phyloP scores from a whole-genome alignment of 2,113 vertebrate genomes.

The Lamprologus speciosus region DNA sequence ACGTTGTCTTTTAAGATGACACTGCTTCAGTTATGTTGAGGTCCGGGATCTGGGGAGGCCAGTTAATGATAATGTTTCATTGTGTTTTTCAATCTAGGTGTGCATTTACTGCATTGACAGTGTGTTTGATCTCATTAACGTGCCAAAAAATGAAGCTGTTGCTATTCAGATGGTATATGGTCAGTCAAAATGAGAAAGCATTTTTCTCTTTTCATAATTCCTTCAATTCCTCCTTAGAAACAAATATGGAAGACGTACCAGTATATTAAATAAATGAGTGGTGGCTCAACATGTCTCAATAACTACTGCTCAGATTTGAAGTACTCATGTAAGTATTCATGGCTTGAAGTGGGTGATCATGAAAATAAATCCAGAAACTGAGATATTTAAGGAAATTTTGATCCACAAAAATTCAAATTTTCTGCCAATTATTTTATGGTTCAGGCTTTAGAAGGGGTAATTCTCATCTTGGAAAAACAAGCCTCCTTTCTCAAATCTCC shows the following conservation, averaged over 20 bases:
- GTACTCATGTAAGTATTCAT: background rate
- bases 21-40: background rate
- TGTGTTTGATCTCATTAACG: background rate
- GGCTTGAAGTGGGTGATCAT: background rate
- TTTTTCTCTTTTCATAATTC: background rate
- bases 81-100: background rate
- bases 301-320: background rate
- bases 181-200: background rate
- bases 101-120: background rate
- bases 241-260: background rate
- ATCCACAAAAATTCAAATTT: accelerated
- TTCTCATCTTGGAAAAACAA: background rate
- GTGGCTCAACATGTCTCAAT: background rate
- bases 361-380: background rate
- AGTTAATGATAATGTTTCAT: background rate
- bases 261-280: background rate
- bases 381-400: background rate
- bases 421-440: background rate
- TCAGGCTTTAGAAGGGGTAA: background rate
- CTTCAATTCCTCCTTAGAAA: background rate
- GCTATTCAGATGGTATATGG: background rate
- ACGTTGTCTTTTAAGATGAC: background rate
- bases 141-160: background rate
- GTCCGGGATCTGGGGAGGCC: background rate
- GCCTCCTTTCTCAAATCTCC: background rate